Conservation (phyloP, 2,888 invertebrate species). For the Philhelius pedissequus region DNA sequence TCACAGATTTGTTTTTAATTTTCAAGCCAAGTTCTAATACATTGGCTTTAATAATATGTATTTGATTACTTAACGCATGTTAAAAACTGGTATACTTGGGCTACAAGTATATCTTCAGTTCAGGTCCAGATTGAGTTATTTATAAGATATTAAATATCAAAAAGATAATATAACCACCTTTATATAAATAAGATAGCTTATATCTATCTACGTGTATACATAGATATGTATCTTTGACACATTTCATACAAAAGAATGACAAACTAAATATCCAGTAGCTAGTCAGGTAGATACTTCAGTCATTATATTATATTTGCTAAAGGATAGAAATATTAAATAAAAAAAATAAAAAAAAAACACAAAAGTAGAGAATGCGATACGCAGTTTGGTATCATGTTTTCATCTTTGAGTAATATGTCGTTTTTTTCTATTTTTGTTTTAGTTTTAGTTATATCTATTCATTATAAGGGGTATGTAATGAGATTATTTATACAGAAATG, state of each 20-base stretch:
- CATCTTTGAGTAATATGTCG: neutral
- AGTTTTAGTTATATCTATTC: neutral
- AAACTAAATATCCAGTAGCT: neutral
- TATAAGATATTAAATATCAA: neutral
- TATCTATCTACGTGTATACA: neutral
- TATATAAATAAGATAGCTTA: neutral
- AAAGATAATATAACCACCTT: neutral
- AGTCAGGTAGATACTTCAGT: neutral
- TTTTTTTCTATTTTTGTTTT: neutral
- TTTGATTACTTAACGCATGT: too few species aligned
- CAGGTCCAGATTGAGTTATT: neutral
- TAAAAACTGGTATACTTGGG: too few species aligned
- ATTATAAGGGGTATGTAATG: neutral
- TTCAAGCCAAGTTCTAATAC: too few species aligned
- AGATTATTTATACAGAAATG: neutral
- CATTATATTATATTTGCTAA: neutral
- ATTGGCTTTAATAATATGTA: too few species aligned
- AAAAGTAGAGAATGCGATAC: conserved; percentile 33
- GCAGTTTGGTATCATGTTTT: conserved; percentile 44
- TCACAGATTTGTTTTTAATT: too few species aligned
- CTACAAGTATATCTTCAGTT: neutral
- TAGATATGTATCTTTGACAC: neutral
- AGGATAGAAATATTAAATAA: neutral
- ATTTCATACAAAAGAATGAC: neutral
- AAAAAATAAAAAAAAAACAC: neutral